These are phyloP conservation scores for Triplophysa siluroides DNA, from an alignment of 2,113 vertebrate species.

Conservation along the genomic window DNA sequence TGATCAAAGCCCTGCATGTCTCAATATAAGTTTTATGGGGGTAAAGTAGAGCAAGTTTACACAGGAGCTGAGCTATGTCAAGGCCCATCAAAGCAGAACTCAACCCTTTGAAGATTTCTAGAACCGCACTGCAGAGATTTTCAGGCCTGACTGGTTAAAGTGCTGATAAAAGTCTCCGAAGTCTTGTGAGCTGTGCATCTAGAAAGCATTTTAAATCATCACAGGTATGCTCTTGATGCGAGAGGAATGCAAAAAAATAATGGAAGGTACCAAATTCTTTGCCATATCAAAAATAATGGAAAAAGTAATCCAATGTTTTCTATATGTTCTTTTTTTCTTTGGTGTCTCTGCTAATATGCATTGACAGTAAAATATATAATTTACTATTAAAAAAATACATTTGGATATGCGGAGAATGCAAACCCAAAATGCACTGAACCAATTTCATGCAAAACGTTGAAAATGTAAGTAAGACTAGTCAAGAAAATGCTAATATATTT, in stretches of 20 bases:
- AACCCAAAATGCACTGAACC: too few relatives aligned
- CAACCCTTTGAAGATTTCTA: slow-evolving; percentile 19
- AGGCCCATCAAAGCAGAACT: slow-evolving; percentile 13
- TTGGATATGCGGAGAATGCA: too few relatives aligned
- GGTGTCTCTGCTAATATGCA: too few relatives aligned
- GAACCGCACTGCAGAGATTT: background rate
- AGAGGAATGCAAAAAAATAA: background rate
- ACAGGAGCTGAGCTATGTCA: slow-evolving; percentile 3
- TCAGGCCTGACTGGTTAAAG: background rate
- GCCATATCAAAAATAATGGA: too few relatives aligned
- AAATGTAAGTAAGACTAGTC: too few relatives aligned
- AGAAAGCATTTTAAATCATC: background rate
- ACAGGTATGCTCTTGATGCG: background rate
- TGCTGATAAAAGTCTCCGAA: background rate
- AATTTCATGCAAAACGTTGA: too few relatives aligned
- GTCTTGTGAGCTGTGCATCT: background rate
- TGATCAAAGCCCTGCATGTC: slow-evolving; percentile 20
- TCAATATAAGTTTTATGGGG: slow-evolving; percentile 2
- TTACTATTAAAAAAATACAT: too few relatives aligned
- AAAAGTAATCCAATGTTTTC: too few relatives aligned
- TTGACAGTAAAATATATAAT: too few relatives aligned
- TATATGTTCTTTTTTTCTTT: too few relatives aligned
- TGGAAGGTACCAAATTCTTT: background rate
- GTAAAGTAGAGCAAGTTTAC: background rate
- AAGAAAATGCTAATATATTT: too few relatives aligned